Evolutionary conservation across 2,113 vertebrate genomes (phyloP).

Genomic region (Lonchura striata): DNA sequence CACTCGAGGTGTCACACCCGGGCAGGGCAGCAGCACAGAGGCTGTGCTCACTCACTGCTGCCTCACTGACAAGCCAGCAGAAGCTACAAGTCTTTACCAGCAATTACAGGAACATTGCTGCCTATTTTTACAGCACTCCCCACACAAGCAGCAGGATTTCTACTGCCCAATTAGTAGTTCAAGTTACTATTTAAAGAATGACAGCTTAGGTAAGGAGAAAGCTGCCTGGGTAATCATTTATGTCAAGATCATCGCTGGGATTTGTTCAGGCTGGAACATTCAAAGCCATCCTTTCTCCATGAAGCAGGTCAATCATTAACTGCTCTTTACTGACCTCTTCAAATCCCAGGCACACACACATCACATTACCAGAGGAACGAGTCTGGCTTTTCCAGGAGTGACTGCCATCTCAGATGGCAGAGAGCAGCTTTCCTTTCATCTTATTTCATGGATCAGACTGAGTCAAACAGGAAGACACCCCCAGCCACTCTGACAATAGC

Average conservation of each 20-base stretch:
- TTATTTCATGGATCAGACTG: neutral
- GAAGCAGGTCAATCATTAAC: constrained; percentile 60
- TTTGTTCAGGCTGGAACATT: constrained; percentile 41
- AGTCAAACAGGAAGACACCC: neutral
- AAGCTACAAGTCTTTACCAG: neutral
- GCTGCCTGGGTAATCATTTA: constrained; percentile 52
- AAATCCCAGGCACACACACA: neutral
- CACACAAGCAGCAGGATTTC: constrained; percentile 29
- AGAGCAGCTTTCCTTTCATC: constrained; percentile 30
- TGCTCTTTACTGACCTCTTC: constrained; percentile 27
- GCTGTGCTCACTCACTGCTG: neutral
- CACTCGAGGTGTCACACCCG: neutral
- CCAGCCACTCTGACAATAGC: neutral
- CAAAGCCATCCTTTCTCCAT: constrained; percentile 29
- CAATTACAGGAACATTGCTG: constrained; percentile 39
- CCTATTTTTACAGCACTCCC: constrained; percentile 18
- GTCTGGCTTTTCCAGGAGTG: neutral
- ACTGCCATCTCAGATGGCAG: constrained; percentile 21
- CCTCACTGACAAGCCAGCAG: neutral
- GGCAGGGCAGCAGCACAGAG: neutral
- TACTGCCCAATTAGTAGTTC: constrained; percentile 58
- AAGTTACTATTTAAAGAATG: constrained; percentile 61
- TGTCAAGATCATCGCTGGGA: constrained; percentile 37
- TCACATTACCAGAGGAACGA: neutral
- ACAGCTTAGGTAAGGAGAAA: constrained; percentile 49